These are phyloP conservation scores for Lasioglossum oenotherae DNA, from an alignment of 2,888 invertebrate genomes.

Conservation along the genomic window DNA sequence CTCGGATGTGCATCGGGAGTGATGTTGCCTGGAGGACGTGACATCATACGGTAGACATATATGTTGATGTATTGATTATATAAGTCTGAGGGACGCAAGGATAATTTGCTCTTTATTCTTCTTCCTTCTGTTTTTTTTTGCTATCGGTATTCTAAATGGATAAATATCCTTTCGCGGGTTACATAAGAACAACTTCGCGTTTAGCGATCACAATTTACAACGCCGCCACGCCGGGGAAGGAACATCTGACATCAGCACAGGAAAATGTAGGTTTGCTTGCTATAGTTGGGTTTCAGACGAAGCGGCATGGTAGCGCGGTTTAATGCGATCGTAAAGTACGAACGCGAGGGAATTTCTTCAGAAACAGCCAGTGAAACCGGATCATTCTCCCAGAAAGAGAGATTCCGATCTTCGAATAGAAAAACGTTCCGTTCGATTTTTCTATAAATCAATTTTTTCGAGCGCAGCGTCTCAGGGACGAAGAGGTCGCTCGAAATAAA, in stretches of 20 bases:
- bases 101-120: slow-evolving; percentile 25
- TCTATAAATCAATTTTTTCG: neutral
- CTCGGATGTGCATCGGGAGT: neutral
- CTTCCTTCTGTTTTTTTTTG: neutral
- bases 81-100: slow-evolving; percentile 25
- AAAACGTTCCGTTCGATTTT: neutral
- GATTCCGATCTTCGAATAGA: too few relatives aligned
- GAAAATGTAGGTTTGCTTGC: slow-evolving; percentile 65
- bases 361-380: neutral
- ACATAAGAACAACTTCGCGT: slow-evolving; percentile 49
- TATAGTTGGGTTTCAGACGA: slow-evolving; percentile 13
- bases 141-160: neutral
- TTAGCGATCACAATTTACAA: slow-evolving; percentile 50
- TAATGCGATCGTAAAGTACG: slow-evolving; percentile 10
- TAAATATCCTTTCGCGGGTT: slow-evolving; percentile 53
- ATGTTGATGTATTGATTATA: slow-evolving; percentile 26
- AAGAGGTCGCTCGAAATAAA: slow-evolving; percentile 10
- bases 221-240: slow-evolving; percentile 38
- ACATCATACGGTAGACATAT: neutral
- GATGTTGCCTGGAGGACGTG: neutral
- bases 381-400: neutral
- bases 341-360: neutral
- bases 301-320: slow-evolving; percentile 3
- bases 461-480: neutral
- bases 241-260: slow-evolving; percentile 62